A percentile compares a stretch with the other conserved stretches of the same genome.
These are phyloP conservation scores for Ischnus inquisitorius DNA, from an alignment of 2,888 invertebrate genomes.

Conservation along the genomic window DNA sequence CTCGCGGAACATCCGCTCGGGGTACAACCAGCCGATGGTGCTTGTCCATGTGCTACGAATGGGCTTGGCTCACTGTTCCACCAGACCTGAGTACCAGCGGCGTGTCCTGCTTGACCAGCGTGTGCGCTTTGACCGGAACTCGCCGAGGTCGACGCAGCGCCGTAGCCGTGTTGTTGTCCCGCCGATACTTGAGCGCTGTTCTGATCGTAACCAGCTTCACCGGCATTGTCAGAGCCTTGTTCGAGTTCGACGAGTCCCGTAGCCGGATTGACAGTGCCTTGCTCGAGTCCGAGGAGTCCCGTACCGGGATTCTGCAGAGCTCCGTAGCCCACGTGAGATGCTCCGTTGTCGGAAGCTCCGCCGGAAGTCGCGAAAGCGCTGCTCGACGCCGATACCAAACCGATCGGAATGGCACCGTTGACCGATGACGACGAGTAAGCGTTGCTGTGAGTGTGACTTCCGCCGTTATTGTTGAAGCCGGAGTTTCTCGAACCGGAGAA, in stretches of 20 bases:
- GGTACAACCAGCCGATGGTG: constrained; percentile 67
- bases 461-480: constrained; percentile 66
- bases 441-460: constrained; percentile 66
- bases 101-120: constrained; percentile 23
- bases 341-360: not conserved
- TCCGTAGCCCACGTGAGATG: constrained; percentile 53
- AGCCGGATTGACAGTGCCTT: constrained; percentile 58
- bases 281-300: constrained; percentile 51
- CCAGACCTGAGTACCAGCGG: constrained; percentile 62
- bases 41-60: constrained; percentile 56
- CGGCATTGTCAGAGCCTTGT: constrained; percentile 7
- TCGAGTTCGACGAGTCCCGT: constrained; percentile 58
- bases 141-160: not conserved
- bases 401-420: constrained; percentile 62
- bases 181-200: constrained; percentile 26
- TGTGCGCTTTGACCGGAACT: constrained; percentile 44
- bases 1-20: constrained; percentile 64
- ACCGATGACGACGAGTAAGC: constrained; percentile 67
- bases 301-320: constrained; percentile 64
- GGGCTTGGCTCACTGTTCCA: constrained; percentile 72
- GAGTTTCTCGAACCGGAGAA: constrained; percentile 67
- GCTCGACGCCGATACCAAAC: constrained; percentile 35
- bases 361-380: constrained; percentile 15
- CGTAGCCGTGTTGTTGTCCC: constrained; percentile 26
- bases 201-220: constrained; percentile 41